phyloP scores from a whole-genome alignment of 2,113 vertebrate genomes.

The Prolemur simus region DNA sequence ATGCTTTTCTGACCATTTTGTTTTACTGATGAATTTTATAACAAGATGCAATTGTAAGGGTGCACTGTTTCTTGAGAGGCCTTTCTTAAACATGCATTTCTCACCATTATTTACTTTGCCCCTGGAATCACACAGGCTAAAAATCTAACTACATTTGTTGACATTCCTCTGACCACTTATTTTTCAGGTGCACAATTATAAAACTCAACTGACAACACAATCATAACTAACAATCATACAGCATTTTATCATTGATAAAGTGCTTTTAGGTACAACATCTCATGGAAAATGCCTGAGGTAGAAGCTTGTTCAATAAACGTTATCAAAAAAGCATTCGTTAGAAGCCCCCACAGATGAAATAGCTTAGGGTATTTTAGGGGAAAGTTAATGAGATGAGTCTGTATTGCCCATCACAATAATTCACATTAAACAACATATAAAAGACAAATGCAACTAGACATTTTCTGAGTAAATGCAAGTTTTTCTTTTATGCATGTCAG shows the following conservation, averaged over 20 bases:
- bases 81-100: slow-evolving; percentile 37
- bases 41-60: slow-evolving; percentile 31
- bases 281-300: neutral
- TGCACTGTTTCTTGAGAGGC: neutral
- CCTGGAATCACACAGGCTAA: slow-evolving; percentile 41
- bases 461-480: neutral
- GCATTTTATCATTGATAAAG: slow-evolving; percentile 13
- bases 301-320: neutral
- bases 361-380: neutral
- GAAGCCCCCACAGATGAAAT: neutral
- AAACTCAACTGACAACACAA: slow-evolving; percentile 39
- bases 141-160: slow-evolving; percentile 64
- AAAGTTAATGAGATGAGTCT: neutral
- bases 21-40: slow-evolving; percentile 39
- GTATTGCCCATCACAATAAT: neutral
- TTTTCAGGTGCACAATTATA: slow-evolving; percentile 61
- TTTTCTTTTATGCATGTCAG: neutral
- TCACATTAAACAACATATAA: slow-evolving; percentile 2
- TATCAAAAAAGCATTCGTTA: neutral
- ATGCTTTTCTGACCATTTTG: slow-evolving; percentile 40
- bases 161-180: slow-evolving; percentile 29
- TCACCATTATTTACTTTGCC: slow-evolving; percentile 34
- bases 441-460: neutral
- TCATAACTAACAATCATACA: neutral
- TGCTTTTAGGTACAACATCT: neutral